A percentile compares a stretch with the other conserved stretches of the same genome.
These are phyloP conservation scores for Octomys mimax DNA, from an alignment of 2,797 vertebrate species.

Conservation along the genomic window DNA sequence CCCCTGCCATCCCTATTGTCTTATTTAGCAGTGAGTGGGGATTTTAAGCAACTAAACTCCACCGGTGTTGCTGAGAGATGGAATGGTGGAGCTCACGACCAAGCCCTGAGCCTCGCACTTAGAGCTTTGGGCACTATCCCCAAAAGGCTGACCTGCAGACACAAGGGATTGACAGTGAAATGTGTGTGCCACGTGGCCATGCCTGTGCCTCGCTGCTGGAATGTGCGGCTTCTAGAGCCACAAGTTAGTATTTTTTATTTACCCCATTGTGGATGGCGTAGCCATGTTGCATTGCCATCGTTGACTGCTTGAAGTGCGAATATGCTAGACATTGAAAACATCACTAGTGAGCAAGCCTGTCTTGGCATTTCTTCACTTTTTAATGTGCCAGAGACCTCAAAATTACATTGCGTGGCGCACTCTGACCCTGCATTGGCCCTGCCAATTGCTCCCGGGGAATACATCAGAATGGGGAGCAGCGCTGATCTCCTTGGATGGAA, in stretches of 20 bases:
- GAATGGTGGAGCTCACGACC: background rate
- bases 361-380: slow-evolving; percentile 50
- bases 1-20: background rate
- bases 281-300: background rate
- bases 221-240: background rate
- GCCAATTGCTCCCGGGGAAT: background rate
- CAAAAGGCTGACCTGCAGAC: background rate
- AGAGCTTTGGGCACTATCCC: background rate
- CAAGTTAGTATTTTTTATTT: slow-evolving; percentile 31
- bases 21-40: background rate
- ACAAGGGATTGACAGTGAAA: background rate
- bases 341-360: background rate
- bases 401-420: slow-evolving; percentile 3
- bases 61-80: too few relatives aligned
- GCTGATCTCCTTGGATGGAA: background rate
- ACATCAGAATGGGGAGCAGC: background rate
- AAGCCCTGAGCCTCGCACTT: background rate
- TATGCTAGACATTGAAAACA: slow-evolving; percentile 32
- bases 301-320: slow-evolving; percentile 5
- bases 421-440: background rate
- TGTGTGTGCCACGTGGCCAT: background rate
- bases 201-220: background rate
- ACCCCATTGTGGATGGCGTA: background rate
- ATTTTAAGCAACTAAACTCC: background rate
- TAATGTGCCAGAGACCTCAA: background rate